Conservation (phyloP, 2,797 vertebrate genomes). For the Gorsachius magnificus region DNA sequence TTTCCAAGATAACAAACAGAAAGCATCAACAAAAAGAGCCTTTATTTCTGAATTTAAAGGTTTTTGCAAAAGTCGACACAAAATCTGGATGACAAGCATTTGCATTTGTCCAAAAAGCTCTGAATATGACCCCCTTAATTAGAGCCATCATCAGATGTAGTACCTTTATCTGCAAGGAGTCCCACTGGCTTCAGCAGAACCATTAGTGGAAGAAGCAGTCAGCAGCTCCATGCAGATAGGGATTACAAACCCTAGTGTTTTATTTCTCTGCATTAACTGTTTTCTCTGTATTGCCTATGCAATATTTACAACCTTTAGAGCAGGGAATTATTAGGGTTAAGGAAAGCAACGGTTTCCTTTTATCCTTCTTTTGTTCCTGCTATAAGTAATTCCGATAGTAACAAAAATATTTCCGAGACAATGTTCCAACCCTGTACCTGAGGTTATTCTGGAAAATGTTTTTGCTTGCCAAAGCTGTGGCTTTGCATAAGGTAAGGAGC, state of each 20-base stretch:
- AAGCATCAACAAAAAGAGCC: fast-evolving
- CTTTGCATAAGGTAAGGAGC: conserved; percentile 22
- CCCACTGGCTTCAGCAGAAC: not conserved
- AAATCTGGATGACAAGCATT: not conserved
- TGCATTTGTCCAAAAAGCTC: not conserved
- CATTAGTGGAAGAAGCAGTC: not conserved
- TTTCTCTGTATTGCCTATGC: not conserved
- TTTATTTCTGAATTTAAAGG: not conserved
- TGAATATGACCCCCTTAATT: not conserved
- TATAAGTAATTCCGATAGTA: not conserved
- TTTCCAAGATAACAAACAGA: not conserved
- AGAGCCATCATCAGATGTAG: not conserved
- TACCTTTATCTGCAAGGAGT: fast-evolving
- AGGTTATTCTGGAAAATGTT: conserved; percentile 9
- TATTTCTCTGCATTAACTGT: not conserved
- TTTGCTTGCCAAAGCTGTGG: conserved; percentile 22
- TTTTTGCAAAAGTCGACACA: not conserved
- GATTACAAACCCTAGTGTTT: not conserved
- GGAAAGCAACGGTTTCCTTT: not conserved
- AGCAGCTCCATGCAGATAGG: not conserved
- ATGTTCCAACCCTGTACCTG: not conserved
- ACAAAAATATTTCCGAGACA: not conserved
- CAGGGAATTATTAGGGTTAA: not conserved
- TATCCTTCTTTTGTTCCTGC: not conserved
- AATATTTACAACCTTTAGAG: not conserved